Evolutionary conservation across 2,888 invertebrate species (phyloP), one percentile per base, ranked within the genome.

Genomic region (Clostera curtula): DNA sequence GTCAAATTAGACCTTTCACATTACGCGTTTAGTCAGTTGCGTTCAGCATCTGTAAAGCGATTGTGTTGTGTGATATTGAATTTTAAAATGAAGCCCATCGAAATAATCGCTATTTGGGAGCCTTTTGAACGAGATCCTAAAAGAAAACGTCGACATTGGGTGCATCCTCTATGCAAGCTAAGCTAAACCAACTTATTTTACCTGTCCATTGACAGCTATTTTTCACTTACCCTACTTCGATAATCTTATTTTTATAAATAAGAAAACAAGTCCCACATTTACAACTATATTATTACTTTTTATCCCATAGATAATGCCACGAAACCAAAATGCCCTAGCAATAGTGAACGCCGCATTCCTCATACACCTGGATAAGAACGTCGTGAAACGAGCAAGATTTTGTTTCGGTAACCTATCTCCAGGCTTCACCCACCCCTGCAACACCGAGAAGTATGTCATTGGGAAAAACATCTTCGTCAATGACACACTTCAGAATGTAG

Each of bases 261-360:
- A n/a, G n/a, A n/a, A n/a, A n/a, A n/a, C n/a, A n/a, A n/a, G n/a
- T n/a, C n/a, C n/a, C n/a, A n/a, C 7, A 26, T 20, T 11, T 12
- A n/a, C 15, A n/a, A n/a, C 11, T 12, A 5, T 15, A 4, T 7
- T 28, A 20, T 11, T 2, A 20, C 5, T 11, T 8, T 20, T 4
- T 20, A 67, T 67, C 19, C 45, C 45, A 12, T 62, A 90, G 92
- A 88, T 93, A 20, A 90, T 90, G 86, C 89, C 91, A 0, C 77
- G 92, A 40, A 88, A 89, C 17, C 91, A 91, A 69, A 92, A 92
- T 54, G 88, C 93, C 0, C 86, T 92, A 49, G 92, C 93, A 0
- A 89, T 90, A 31, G 90, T 93, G 0, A 93, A 93, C 53, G 90
- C 90, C 2, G 92, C 88, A 0, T 92, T 92, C 47, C 72, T 89